Evolutionary conservation across 1,140 invertebrate genomes (phyloP).

Genomic region (Tetranychus cinnabarinus): DNA sequence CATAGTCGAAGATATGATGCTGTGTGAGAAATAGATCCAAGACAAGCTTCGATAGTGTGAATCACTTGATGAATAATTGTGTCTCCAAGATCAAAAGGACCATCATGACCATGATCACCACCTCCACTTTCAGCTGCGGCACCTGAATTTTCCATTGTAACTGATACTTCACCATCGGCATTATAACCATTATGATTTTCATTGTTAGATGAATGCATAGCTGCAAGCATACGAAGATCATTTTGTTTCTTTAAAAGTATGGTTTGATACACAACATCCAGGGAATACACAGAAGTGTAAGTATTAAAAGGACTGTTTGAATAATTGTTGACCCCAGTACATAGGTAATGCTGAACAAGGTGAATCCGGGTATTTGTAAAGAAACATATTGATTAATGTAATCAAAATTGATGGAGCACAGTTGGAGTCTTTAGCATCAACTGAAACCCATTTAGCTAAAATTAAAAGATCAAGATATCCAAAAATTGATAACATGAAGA

Average conservation of each 20-base stretch:
- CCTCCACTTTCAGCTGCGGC: not conserved
- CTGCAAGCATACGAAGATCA: not conserved
- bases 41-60: constrained; percentile 86
- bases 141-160: not conserved
- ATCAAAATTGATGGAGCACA: constrained; percentile 37
- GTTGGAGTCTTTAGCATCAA: constrained; percentile 27
- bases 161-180: not conserved
- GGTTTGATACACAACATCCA: constrained; percentile 82
- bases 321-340: constrained; percentile 33
- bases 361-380: constrained; percentile 22
- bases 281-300: constrained; percentile 61
- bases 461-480: constrained; percentile 74
- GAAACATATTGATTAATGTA: constrained; percentile 37
- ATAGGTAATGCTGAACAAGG: not conserved
- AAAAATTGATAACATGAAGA: constrained; percentile 73
- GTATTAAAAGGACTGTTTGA: constrained; percentile 43
- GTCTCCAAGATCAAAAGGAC: constrained; percentile 62
- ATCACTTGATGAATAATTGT: constrained; percentile 75
- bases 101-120: constrained; percentile 17
- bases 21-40: constrained; percentile 82
- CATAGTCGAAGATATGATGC: constrained; percentile 84
- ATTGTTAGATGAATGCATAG: not conserved
- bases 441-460: constrained; percentile 70
- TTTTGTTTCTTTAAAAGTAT: constrained; percentile 36
- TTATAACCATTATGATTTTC: not conserved